These are phyloP conservation scores for Penaeus indicus DNA, from an alignment of 1,140 invertebrate species.

Conservation along the genomic window DNA sequence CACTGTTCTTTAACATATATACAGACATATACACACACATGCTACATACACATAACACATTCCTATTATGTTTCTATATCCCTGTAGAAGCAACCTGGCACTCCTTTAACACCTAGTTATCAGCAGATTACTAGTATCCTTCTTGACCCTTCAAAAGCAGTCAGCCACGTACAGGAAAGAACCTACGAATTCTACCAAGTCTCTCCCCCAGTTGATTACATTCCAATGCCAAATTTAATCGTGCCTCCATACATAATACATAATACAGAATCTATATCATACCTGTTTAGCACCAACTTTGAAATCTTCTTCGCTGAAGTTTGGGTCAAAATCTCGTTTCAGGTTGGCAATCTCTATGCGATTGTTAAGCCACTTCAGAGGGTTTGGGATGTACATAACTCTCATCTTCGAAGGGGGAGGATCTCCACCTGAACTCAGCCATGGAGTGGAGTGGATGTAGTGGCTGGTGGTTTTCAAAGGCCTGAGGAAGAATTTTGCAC, in stretches of 20 bases:
- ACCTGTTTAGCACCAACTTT: constrained; percentile 51
- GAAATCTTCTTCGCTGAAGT: constrained; percentile 30
- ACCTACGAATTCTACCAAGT: too few relatives aligned
- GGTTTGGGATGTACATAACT: constrained; percentile 57
- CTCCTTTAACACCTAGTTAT: too few relatives aligned
- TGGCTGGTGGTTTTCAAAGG: too few relatives aligned
- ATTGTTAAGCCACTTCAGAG: constrained; percentile 53
- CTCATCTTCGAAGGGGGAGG: constrained; percentile 27
- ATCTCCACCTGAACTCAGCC: background rate
- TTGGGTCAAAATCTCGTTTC: constrained; percentile 46
- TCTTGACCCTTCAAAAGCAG: too few relatives aligned
- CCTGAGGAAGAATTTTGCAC: too few relatives aligned
- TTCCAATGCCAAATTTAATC: background rate
- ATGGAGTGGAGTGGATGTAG: background rate
- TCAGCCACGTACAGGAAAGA: too few relatives aligned
- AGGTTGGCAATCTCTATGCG: constrained; percentile 39
- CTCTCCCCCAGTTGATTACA: background rate
- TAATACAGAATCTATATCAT: background rate
- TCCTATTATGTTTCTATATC: too few relatives aligned
- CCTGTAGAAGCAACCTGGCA: too few relatives aligned
- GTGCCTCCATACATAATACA: background rate
- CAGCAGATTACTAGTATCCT: too few relatives aligned
- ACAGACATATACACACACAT: background rate
- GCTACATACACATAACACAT: background rate
- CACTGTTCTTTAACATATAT: too few relatives aligned